Percentiles rank a stretch among this genome's conserved stretches.
These are phyloP conservation scores for Meta bourneti DNA, from an alignment of 2,888 invertebrate species.

Conservation along the genomic window DNA sequence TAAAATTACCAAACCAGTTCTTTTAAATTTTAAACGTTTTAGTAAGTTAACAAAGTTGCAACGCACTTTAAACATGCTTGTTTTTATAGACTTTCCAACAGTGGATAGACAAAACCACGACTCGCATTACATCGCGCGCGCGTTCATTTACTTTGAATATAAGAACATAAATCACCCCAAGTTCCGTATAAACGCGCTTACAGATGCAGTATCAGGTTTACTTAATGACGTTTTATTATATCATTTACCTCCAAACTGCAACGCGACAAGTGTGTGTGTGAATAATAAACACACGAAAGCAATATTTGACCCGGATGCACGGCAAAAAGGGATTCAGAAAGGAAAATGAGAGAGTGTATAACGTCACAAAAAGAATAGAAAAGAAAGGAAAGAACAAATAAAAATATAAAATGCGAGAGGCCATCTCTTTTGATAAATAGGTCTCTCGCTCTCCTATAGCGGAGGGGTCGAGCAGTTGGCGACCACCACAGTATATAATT, in stretches of 20 bases:
- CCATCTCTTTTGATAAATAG: conserved; percentile 67
- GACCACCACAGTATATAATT: conserved; percentile 71
- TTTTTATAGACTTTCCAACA: background rate
- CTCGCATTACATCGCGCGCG: background rate
- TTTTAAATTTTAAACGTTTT: no score
- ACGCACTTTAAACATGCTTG: background rate
- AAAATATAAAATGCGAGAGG: conserved; percentile 63
- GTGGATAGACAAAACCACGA: background rate
- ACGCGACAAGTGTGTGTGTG: conserved; percentile 14
- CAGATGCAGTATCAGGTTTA: background rate
- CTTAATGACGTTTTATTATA: conserved; percentile 27
- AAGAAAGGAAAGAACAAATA: background rate
- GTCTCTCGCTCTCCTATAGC: conserved; percentile 36
- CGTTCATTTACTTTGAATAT: background rate
- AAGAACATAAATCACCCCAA: background rate
- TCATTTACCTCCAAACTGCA: conserved; percentile 15
- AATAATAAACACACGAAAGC: conserved; percentile 37
- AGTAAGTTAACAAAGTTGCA: background rate
- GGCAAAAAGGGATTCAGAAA: background rate
- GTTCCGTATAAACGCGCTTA: background rate
- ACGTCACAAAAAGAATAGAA: conserved; percentile 8
- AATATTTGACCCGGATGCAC: conserved; percentile 60
- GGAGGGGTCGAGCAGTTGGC: conserved; percentile 47
- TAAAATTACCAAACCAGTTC: no score
- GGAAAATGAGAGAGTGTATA: conserved; percentile 11